Evolutionary conservation across 1,140 invertebrate genomes (phyloP).

Genomic region (Amyelois transitella): DNA sequence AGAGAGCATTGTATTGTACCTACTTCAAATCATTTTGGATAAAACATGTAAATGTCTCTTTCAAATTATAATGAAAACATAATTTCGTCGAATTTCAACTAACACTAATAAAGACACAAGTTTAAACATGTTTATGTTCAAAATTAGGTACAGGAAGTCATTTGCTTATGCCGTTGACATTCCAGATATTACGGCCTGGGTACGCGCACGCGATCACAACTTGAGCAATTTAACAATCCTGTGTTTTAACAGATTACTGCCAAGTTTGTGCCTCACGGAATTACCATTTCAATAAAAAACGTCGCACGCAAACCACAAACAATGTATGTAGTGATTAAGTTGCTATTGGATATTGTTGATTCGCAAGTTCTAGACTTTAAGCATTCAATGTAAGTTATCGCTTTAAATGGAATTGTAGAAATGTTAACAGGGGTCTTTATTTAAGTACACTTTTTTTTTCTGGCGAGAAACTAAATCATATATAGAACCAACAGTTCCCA

Average conservation of each 20-base stretch:
- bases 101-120: not conserved
- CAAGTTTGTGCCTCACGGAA: constrained; percentile 10
- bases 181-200: not conserved
- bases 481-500: too few relatives aligned
- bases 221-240: constrained; percentile 11
- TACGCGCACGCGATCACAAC: constrained; percentile 16
- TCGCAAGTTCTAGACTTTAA: too few relatives aligned
- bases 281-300: constrained; percentile 25
- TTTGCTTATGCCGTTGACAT: not conserved
- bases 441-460: too few relatives aligned
- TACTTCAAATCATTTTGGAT: too few relatives aligned
- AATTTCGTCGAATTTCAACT: not conserved
- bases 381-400: too few relatives aligned
- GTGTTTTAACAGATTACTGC: constrained; percentile 18
- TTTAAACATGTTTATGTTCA: not conserved
- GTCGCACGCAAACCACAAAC: constrained; percentile 20
- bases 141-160: not conserved
- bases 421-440: too few relatives aligned
- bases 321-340: constrained; percentile 11
- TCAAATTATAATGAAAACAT: not conserved
- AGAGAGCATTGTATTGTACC: too few relatives aligned
- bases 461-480: too few relatives aligned
- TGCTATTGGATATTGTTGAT: too few relatives aligned
- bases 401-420: too few relatives aligned
- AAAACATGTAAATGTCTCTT: too few relatives aligned